A percentile compares a stretch with the other conserved stretches of the same genome.
These are phyloP conservation scores for Corynorhinus townsendii DNA, from an alignment of 2,113 vertebrate species.

Conservation along the genomic window DNA sequence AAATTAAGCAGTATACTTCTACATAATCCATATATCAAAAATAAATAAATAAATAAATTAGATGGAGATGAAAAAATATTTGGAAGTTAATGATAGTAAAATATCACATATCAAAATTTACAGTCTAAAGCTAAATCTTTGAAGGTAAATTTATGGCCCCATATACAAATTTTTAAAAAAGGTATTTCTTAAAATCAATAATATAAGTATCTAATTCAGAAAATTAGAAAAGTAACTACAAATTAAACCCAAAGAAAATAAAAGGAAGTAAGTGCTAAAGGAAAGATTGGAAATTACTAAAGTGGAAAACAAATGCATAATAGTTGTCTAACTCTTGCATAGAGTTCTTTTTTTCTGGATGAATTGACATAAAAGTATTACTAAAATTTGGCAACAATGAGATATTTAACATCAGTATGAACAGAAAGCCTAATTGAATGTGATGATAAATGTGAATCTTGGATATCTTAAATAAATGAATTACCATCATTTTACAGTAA, in stretches of 20 bases:
- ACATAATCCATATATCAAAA: background rate
- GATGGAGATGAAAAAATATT: background rate
- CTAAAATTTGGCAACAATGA: background rate
- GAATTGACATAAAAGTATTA: background rate
- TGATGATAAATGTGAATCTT: slow-evolving; percentile 80
- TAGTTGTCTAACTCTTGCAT: background rate
- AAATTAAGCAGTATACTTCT: background rate
- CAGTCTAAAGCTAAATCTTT: background rate
- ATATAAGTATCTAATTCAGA: background rate
- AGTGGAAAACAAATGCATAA: background rate
- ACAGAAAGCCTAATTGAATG: slow-evolving; percentile 77
- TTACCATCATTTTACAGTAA: slow-evolving; percentile 64
- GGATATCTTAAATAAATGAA: slow-evolving; percentile 74
- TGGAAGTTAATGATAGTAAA: background rate
- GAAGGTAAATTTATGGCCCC: background rate
- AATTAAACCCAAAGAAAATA: background rate
- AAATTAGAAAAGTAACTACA: background rate
- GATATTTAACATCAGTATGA: slow-evolving; percentile 65
- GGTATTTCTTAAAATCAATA: background rate
- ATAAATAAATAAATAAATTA: background rate
- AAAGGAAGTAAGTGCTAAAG: background rate
- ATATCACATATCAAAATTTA: background rate
- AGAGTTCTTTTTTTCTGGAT: background rate
- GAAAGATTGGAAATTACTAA: background rate
- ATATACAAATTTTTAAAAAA: background rate